Evolutionary conservation across 2,113 vertebrate species (phyloP).

Genomic region (Zapus hudsonius): DNA sequence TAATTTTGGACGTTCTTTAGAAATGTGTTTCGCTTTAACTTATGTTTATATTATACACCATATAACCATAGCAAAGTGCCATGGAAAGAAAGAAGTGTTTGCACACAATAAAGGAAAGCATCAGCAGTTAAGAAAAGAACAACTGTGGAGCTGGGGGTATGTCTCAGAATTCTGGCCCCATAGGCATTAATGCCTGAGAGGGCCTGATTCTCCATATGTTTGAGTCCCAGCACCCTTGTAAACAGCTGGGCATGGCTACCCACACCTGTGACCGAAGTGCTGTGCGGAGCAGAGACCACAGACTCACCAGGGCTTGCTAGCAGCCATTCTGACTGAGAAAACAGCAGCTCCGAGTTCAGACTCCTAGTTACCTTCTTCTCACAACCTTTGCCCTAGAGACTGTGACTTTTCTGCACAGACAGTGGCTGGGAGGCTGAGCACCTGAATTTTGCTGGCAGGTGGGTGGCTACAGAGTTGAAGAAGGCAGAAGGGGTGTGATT

Average conservation of each 20-base stretch:
- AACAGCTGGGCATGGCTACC: too few relatives aligned
- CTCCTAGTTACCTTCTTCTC: not conserved
- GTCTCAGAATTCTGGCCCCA: too few relatives aligned
- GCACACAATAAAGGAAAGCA: not conserved
- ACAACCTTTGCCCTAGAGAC: accelerated
- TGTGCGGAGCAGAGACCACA: too few relatives aligned
- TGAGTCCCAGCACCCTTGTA: too few relatives aligned
- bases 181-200: too few relatives aligned
- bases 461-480: not conserved
- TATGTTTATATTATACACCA: not conserved
- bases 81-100: not conserved
- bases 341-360: too few relatives aligned
- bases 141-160: not conserved
- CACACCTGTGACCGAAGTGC: too few relatives aligned
- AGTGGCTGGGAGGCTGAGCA: too few relatives aligned
- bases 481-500: not conserved
- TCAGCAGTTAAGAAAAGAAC: not conserved
- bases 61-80: not conserved
- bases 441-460: not conserved
- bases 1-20: not conserved
- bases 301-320: too few relatives aligned
- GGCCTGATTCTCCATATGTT: too few relatives aligned
- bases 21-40: not conserved
- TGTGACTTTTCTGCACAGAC: not conserved
- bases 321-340: too few relatives aligned